Evolutionary conservation across 2,797 vertebrate species (phyloP).

Genomic region (Mus minutoides): DNA sequence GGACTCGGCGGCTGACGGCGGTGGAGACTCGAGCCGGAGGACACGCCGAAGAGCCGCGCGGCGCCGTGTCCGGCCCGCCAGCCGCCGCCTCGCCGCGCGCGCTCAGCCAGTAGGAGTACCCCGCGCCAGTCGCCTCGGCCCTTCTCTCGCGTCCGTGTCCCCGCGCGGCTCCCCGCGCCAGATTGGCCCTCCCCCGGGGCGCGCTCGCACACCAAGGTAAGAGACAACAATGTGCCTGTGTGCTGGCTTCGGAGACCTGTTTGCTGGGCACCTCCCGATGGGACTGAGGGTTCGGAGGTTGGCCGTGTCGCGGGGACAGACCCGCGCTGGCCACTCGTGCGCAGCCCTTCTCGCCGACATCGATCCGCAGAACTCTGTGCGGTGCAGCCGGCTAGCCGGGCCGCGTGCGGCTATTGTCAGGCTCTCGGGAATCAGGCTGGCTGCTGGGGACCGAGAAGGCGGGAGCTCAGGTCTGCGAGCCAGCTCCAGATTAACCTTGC

Average conservation of each 20-base stretch:
- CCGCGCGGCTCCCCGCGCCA: constrained; percentile 35
- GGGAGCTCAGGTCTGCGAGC: neutral
- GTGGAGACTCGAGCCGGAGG: neutral
- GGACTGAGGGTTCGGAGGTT: constrained; percentile 49
- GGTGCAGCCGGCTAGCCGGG: neutral
- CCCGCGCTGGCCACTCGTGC: neutral
- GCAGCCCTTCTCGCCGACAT: neutral
- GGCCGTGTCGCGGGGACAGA: neutral
- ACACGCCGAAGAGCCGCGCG: constrained; percentile 60
- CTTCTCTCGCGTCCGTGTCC: neutral
- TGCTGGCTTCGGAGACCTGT: constrained; percentile 77
- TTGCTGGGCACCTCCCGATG: constrained; percentile 70
- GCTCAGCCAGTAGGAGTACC: constrained; percentile 47
- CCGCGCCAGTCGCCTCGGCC: constrained; percentile 28
- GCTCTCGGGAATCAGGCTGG: neutral
- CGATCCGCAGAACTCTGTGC: constrained; percentile 41
- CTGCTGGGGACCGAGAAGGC: neutral
- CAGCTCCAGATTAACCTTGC: neutral
- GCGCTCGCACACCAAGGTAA: constrained; percentile 80
- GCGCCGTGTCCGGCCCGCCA: constrained; percentile 77
- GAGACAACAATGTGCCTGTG: constrained; percentile 72
- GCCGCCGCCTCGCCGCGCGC: constrained; percentile 66
- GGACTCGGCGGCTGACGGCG: constrained; percentile 77
- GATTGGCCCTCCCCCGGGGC: constrained; percentile 74
- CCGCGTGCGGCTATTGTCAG: neutral